Evolutionary conservation across 2,113 vertebrate genomes (phyloP), one percentile per base, ranked within the genome.

Genomic region (Pygoscelis antarcticus): DNA sequence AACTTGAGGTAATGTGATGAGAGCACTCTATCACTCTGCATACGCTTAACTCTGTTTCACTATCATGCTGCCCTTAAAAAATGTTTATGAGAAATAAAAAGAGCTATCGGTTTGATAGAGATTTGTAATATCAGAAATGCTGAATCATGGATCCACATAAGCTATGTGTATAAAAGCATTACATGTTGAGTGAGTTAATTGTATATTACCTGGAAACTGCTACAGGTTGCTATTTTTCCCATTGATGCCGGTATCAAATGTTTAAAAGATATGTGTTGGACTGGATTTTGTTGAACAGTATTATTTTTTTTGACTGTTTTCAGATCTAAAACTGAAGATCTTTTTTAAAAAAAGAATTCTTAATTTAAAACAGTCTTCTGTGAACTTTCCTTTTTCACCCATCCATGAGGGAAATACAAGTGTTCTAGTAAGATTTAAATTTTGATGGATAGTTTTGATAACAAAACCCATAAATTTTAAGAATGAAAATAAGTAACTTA

Each of bases 1-100:
- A 90, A 66, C 89, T 94, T 92, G 77, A 91, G 95, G 55, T 85
- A 70, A 75, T 47, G 88, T 32, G 77, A 84, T 66, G 87, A 93
- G 82, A 95, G 22, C 82, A 57, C 36, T 77, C 79, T 87, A 52
- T 78, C 77, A 77, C 20, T 72, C 62, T 71, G 79, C 64, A 79
- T 90, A 66, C 2, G 5, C 51, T 87, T 77, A 76, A 57, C 61
- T 51, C 22, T 74, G 12, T 82, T 76, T 76, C 51, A 26, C 69
- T 83, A 46, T 34, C 65, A 52, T n/a, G 34, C 32, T 86, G 29
- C 30, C 61, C 40, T 92, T 69, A 91, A 65, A 81, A 92, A 81
- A 2, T 55, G 16, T 74, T 95, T 69, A 29, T 6, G 34, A 83
- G 51, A 94, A 74, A 76, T 66, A 61, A 88, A 84, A 93, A 87